Evolutionary conservation across 2,113 vertebrate genomes (phyloP).

Genomic region (Brachyistius frenatus): DNA sequence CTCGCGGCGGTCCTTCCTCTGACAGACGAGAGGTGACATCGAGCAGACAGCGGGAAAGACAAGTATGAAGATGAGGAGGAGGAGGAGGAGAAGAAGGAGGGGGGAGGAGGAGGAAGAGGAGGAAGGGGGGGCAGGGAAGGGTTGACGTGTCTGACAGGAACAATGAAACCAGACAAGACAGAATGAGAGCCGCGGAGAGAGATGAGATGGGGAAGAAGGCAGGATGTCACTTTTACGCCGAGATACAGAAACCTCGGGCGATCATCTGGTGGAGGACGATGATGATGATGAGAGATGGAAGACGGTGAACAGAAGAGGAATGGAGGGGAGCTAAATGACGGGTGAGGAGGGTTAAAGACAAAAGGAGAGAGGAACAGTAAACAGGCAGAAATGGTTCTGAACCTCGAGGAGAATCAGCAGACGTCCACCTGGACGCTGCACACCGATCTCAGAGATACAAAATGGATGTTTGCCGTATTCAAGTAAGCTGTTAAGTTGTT

Average conservation of each 20-base stretch:
- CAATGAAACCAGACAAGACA: conserved; percentile 42
- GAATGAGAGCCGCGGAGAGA: conserved; percentile 20
- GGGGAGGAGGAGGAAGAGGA: neutral
- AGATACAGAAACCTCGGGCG: conserved; percentile 7
- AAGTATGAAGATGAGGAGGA: neutral
- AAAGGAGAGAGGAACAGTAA: conserved; percentile 11
- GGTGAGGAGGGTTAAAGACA: conserved; percentile 35
- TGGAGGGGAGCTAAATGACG: neutral
- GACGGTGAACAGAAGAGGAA: neutral
- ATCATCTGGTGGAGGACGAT: conserved; percentile 3
- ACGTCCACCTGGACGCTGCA: conserved; percentile 8
- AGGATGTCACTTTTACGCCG: neutral
- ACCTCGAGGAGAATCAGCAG: conserved; percentile 2
- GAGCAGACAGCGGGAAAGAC: conserved; percentile 16
- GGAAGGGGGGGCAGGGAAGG: neutral
- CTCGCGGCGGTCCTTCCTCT: neutral
- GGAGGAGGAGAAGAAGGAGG: neutral
- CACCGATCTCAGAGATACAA: conserved; percentile 26
- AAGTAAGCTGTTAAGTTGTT: too few species aligned
- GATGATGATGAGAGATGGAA: neutral
- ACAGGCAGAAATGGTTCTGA: conserved; percentile 14
- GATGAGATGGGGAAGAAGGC: neutral
- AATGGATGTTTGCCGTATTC: neutral
- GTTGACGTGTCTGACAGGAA: conserved; percentile 32
- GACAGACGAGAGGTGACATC: conserved; percentile 31